Percentiles rank a stretch among this genome's conserved stretches.
Evolutionary conservation across 1,140 invertebrate genomes (phyloP).

Genomic region (Mylabris phalerata): DNA sequence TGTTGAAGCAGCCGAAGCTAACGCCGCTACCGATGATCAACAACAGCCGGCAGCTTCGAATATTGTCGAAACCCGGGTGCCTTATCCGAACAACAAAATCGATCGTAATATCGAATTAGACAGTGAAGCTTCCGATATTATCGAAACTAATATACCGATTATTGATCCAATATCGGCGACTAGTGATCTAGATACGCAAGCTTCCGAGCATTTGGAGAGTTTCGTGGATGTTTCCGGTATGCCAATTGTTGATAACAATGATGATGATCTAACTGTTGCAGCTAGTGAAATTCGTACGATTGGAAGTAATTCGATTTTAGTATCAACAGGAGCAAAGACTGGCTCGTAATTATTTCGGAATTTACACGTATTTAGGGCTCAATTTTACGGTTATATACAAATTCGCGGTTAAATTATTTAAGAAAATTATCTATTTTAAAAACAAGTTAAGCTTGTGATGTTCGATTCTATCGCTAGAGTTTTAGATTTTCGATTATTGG

Average conservation of each 20-base stretch:
- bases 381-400: too few species aligned
- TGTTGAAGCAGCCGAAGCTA: conserved; percentile 73
- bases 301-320: not conserved
- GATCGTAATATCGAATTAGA: conserved; percentile 23
- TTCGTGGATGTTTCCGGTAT: conserved; percentile 33
- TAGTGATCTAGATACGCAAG: conserved; percentile 23
- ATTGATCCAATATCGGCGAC: conserved; percentile 24
- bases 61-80: conserved; percentile 27
- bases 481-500: too few species aligned
- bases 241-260: not conserved
- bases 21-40: conserved; percentile 19
- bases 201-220: conserved; percentile 30
- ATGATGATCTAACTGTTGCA: conserved; percentile 20
- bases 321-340: not conserved
- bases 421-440: too few species aligned
- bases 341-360: not conserved
- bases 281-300: conserved; percentile 5
- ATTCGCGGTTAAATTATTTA: too few species aligned
- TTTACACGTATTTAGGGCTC: too few species aligned
- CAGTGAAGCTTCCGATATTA: conserved; percentile 22
- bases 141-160: conserved; percentile 28
- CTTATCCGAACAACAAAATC: conserved; percentile 17
- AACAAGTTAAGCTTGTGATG: too few species aligned
- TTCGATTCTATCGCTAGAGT: too few species aligned
- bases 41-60: conserved; percentile 5